These are phyloP conservation scores for Cuniculus paca DNA, from an alignment of 2,797 vertebrate genomes.

Conservation along the genomic window DNA sequence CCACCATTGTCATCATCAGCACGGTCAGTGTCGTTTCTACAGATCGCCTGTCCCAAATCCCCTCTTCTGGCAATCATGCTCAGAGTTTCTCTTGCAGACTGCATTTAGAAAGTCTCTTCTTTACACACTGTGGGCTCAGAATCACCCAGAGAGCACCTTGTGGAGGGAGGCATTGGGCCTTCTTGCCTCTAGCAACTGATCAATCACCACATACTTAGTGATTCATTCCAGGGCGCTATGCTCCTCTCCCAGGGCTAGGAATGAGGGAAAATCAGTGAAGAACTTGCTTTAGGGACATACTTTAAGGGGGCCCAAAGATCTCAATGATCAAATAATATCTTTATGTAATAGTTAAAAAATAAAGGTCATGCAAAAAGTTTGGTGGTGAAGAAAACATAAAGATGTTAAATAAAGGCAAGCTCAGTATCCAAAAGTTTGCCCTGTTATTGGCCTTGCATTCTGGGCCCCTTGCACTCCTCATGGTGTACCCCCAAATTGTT, in stretches of 20 bases:
- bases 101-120: background rate
- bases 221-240: background rate
- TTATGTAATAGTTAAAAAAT: background rate
- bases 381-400: background rate
- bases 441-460: background rate
- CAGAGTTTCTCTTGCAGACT: background rate
- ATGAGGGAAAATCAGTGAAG: background rate
- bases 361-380: background rate
- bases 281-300: background rate
- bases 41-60: background rate
- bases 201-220: background rate
- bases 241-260: background rate
- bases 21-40: background rate
- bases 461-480: background rate
- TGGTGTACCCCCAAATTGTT: background rate
- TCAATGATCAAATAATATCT: constrained; percentile 4
- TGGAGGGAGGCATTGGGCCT: background rate
- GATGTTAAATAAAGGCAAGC: background rate
- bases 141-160: background rate
- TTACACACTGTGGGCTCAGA: background rate
- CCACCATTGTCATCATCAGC: background rate
- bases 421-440: background rate
- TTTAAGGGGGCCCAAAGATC: background rate
- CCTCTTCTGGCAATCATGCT: background rate
- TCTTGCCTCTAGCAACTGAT: background rate